A percentile compares a stretch with the other conserved stretches of the same genome.
Evolutionary conservation across 1,140 invertebrate genomes (phyloP).

Genomic region (Lethrus apterus): DNA sequence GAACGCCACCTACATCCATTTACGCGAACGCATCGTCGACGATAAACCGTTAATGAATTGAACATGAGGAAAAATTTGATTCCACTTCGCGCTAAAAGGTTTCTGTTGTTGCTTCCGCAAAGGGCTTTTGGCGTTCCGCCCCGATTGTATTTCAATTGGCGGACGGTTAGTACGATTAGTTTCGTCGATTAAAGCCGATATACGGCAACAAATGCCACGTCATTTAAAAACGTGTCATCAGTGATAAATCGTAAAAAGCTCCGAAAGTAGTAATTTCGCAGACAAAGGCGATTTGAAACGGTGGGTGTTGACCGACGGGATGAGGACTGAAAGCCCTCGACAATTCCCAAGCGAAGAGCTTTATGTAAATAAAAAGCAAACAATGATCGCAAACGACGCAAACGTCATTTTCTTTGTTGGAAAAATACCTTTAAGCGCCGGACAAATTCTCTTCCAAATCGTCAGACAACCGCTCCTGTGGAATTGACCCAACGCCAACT

Average conservation of each 20-base stretch:
- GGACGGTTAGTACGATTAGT: no score
- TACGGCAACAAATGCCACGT: conserved; percentile 10
- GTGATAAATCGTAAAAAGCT: neutral
- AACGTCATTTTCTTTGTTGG: no score
- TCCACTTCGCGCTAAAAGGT: conserved; percentile 35
- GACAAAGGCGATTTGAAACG: conserved; percentile 8
- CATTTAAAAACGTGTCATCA: conserved; percentile 4
- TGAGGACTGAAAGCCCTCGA: conserved; percentile 4
- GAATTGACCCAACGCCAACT: conserved; percentile 86
- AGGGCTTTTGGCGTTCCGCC: no score
- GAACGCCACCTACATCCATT: no score
- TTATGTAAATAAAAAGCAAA: conserved; percentile 1
- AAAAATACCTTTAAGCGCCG: conserved; percentile 95
- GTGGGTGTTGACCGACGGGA: conserved; percentile 19
- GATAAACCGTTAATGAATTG: conserved; percentile 35
- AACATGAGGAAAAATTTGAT: conserved; percentile 35
- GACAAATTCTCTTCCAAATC: conserved; percentile 93
- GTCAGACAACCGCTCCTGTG: conserved; percentile 86
- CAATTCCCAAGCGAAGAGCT: conserved; percentile 4
- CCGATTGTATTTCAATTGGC: no score
- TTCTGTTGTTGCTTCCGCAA: conserved; percentile 30
- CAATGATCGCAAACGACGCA: no score
- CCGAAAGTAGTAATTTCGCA: conserved; percentile 9
- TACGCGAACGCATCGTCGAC: conserved; percentile 12
- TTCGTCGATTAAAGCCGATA: no score